Conservation (phyloP, 2,797 vertebrate genomes). For the Xenentodon cancila region DNA sequence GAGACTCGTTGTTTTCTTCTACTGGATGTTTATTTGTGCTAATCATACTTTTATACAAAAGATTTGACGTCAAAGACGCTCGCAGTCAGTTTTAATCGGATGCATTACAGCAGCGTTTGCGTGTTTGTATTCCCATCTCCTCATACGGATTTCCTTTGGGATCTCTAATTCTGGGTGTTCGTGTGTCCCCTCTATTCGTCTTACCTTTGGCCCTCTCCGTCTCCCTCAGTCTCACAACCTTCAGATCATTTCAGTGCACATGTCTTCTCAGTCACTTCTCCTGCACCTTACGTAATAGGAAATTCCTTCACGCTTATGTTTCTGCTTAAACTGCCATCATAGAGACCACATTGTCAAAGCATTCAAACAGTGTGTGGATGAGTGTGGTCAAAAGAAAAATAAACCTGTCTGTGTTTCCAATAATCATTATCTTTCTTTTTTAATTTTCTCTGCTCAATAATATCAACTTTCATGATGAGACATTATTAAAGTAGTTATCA, state of each 20-base stretch:
- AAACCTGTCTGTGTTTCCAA: background rate
- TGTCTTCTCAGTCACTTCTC: constrained; percentile 47
- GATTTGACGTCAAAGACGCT: too few relatives aligned
- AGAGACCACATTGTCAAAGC: constrained; percentile 10
- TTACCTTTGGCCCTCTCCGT: constrained; percentile 31
- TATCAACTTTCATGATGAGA: too few relatives aligned
- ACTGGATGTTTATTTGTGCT: too few relatives aligned
- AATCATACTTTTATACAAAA: too few relatives aligned
- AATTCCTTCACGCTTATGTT: constrained; percentile 76
- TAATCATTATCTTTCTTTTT: background rate
- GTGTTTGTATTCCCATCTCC: background rate
- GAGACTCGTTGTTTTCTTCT: too few relatives aligned
- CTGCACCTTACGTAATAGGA: constrained; percentile 68
- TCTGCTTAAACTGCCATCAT: constrained; percentile 54
- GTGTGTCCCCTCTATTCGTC: constrained; percentile 3
- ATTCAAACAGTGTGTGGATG: background rate
- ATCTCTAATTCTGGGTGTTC: too few relatives aligned
- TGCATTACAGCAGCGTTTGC: too few relatives aligned
- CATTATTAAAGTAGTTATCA: too few relatives aligned
- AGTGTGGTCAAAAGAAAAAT: background rate
- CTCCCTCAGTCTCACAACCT: constrained; percentile 42
- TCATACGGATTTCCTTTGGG: background rate
- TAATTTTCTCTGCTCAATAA: too few relatives aligned
- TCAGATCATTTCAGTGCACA: constrained; percentile 45
- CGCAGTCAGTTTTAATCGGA: too few relatives aligned